Evolutionary conservation across 1,140 invertebrate species (phyloP).

Genomic region (Drosophila simulans): DNA sequence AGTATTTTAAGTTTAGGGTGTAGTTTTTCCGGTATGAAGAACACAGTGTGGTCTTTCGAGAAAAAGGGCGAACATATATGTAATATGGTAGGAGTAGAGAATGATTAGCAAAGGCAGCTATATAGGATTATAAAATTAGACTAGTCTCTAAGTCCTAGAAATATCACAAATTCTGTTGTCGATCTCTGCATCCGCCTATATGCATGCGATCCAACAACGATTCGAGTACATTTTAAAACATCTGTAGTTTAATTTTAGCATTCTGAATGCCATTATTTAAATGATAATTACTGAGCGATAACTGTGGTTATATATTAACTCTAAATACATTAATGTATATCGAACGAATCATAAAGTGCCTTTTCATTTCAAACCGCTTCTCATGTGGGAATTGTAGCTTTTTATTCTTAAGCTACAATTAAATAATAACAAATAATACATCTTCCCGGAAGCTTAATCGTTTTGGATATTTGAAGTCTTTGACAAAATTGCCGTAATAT

Average conservation of each 20-base stretch:
- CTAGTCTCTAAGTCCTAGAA: slow-evolving; percentile 52
- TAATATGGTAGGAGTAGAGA: slow-evolving; percentile 31
- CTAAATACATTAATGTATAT: slow-evolving; percentile 56
- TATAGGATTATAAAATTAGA: slow-evolving; percentile 50
- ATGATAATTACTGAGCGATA: slow-evolving; percentile 74
- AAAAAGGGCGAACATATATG: slow-evolving; percentile 5
- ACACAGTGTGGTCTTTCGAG: not conserved
- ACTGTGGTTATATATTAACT: slow-evolving; percentile 73
- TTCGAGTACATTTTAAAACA: slow-evolving; percentile 55
- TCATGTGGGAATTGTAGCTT: too few species aligned
- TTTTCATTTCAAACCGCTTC: not conserved
- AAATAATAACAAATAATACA: too few species aligned
- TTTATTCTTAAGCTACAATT: too few species aligned
- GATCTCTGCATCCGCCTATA: slow-evolving; percentile 15
- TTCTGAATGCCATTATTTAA: slow-evolving; percentile 83
- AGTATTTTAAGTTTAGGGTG: slow-evolving; percentile 81
- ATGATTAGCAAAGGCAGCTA: slow-evolving; percentile 52
- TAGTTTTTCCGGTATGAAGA: slow-evolving; percentile 9
- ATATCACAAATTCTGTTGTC: slow-evolving; percentile 35
- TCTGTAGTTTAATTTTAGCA: slow-evolving; percentile 78
- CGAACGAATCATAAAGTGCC: slow-evolving; percentile 3
- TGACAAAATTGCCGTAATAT: too few species aligned
- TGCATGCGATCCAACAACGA: slow-evolving; percentile 11
- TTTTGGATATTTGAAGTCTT: too few species aligned
- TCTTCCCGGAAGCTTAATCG: not conserved